Percentiles rank a stretch among this genome's conserved stretches.
Evolutionary conservation across 2,888 invertebrate genomes (phyloP).

Genomic region (Dryococelus australis): DNA sequence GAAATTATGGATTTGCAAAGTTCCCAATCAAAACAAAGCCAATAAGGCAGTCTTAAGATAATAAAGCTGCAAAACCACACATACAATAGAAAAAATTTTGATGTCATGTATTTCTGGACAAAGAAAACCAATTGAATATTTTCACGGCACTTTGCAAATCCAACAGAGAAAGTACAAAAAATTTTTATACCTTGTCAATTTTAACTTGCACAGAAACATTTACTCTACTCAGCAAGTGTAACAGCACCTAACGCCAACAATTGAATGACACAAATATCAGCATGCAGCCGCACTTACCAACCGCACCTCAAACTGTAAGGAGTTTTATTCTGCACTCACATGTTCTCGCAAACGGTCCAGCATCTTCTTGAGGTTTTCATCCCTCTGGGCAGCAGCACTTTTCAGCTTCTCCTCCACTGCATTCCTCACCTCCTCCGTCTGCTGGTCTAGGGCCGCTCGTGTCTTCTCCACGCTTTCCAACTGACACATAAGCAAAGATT

Average conservation of each 20-base stretch:
- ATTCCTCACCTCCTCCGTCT: constrained; percentile 83
- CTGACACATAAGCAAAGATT: constrained; percentile 49
- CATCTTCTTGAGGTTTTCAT: constrained; percentile 91
- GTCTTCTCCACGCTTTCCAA: constrained; percentile 67
- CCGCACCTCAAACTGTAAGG: not conserved
- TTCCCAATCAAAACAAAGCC: too few species aligned
- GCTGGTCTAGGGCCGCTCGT: constrained; percentile 82
- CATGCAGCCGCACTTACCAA: not conserved
- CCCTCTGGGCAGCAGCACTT: constrained; percentile 86
- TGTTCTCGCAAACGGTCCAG: constrained; percentile 90
- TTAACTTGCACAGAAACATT: too few species aligned
- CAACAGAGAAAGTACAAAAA: too few species aligned
- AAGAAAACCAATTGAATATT: too few species aligned
- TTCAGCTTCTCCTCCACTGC: constrained; percentile 89
- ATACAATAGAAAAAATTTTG: too few species aligned
- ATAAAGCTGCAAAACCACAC: too few species aligned
- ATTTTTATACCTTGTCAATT: too few species aligned
- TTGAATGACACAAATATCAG: not conserved
- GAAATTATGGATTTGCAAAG: too few species aligned
- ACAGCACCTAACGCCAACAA: not conserved
- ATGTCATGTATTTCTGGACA: too few species aligned
- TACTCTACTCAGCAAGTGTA: too few species aligned
- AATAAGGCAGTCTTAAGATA: too few species aligned
- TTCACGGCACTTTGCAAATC: too few species aligned
- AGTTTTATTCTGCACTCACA: constrained; percentile 65